phyloP scores from a whole-genome alignment of 2,888 invertebrate species.

The Philonicus albiceps region DNA sequence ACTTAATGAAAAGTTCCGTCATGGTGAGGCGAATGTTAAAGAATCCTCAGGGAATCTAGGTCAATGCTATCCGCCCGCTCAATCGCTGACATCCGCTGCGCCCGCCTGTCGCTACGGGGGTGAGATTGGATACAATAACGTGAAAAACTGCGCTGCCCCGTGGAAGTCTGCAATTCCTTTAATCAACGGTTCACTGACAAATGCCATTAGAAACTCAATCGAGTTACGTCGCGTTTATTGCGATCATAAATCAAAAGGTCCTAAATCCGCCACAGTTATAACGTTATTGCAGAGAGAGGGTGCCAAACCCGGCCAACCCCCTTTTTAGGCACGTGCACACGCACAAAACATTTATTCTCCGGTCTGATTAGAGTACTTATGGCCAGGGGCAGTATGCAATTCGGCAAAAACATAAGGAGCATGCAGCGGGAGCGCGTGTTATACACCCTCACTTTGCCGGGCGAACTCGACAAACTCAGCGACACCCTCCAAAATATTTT shows the following conservation, averaged over 20 bases:
- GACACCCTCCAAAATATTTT: conserved; percentile 4
- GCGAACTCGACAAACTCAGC: neutral
- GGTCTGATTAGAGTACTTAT: conserved; percentile 48
- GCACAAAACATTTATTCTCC: conserved; percentile 47
- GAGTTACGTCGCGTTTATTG: conserved; percentile 55
- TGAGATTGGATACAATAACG: neutral
- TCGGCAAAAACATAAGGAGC: neutral
- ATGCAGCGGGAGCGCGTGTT: conserved; percentile 8
- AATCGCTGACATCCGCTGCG: neutral
- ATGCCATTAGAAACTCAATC: conserved; percentile 47
- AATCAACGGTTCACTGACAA: conserved; percentile 45
- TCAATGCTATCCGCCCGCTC: neutral
- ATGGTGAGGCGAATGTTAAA: neutral
- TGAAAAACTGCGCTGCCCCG: neutral
- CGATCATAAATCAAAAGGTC: conserved; percentile 61
- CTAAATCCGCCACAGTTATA: conserved; percentile 53
- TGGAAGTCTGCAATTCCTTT: conserved; percentile 12
- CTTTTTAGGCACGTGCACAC: conserved; percentile 46
- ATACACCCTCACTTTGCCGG: neutral
- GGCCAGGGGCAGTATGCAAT: conserved; percentile 25
- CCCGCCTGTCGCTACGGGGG: neutral
- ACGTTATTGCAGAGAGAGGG: neutral
- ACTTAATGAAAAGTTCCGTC: neutral
- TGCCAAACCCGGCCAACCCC: conserved; percentile 3
- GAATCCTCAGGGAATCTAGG: neutral